A percentile compares a stretch with the other conserved stretches of the same genome.
These are phyloP conservation scores for crab-eating macaque (Macaca fascicularis) DNA, from an alignment of 2,113 vertebrate genomes.

Conservation along the genomic window DNA sequence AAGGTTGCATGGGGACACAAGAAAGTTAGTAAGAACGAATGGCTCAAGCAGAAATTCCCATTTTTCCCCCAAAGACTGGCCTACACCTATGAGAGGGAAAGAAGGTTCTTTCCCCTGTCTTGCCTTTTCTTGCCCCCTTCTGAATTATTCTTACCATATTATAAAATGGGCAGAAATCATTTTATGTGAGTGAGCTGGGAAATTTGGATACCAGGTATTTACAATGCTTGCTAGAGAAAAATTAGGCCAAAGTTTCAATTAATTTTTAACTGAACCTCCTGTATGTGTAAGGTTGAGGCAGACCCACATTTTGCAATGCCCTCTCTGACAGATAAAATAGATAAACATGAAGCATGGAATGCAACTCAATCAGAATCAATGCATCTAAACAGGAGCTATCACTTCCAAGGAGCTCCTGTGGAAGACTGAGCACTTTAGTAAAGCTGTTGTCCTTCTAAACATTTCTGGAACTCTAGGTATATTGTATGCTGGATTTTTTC, in stretches of 20 bases:
- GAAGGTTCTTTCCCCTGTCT: neutral
- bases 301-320: neutral
- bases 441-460: neutral
- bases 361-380: neutral
- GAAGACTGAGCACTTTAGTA: neutral
- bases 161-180: neutral
- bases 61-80: neutral
- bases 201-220: neutral
- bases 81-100: neutral
- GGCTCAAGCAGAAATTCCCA: neutral
- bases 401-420: neutral
- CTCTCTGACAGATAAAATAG: conserved; percentile 19
- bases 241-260: neutral
- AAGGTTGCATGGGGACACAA: neutral
- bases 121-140: neutral
- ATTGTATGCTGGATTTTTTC: neutral
- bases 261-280: neutral
- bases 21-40: neutral
- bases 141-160: neutral
- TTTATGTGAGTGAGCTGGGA: neutral
- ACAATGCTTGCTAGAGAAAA: neutral
- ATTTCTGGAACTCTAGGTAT: neutral
- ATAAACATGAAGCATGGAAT: neutral
- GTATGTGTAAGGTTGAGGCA: neutral
- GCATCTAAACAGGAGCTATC: neutral